A percentile compares a stretch with the other conserved stretches of the same genome.
Evolutionary conservation across 1,140 invertebrate genomes (phyloP).

Genomic region (Aricia agestis): DNA sequence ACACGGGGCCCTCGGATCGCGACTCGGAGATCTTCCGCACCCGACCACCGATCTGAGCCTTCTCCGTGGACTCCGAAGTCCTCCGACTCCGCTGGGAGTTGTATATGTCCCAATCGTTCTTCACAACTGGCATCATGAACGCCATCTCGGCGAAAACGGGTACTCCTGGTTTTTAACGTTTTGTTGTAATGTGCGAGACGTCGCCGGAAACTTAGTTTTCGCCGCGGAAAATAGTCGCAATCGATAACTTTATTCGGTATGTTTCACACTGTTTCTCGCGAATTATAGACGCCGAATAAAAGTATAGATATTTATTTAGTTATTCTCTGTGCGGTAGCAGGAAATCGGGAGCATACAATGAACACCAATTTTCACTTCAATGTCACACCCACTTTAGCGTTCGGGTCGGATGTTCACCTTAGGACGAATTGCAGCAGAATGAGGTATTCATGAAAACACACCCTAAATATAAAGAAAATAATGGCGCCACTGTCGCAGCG

Average conservation of each 20-base stretch:
- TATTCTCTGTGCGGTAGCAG: neutral
- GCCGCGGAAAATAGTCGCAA: slow-evolving; percentile 34
- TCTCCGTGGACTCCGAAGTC: slow-evolving; percentile 84
- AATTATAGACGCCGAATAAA: neutral
- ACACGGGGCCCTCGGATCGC: slow-evolving; percentile 86
- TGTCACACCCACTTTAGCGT: slow-evolving; percentile 56
- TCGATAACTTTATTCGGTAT: slow-evolving; percentile 32
- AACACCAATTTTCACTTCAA: slow-evolving; percentile 63
- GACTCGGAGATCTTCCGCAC: slow-evolving; percentile 88
- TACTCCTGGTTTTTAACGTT: slow-evolving; percentile 64
- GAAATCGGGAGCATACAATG: slow-evolving; percentile 27
- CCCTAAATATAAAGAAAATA: slow-evolving; percentile 74
- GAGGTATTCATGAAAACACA: slow-evolving; percentile 72
- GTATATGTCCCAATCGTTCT: slow-evolving; percentile 95
- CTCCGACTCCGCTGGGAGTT: slow-evolving; percentile 85
- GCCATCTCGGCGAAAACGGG: slow-evolving; percentile 82
- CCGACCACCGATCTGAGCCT: slow-evolving; percentile 77
- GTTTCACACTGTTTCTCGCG: slow-evolving; percentile 23
- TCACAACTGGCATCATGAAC: slow-evolving; percentile 95
- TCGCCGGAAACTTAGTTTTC: slow-evolving; percentile 40
- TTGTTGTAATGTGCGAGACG: slow-evolving; percentile 48
- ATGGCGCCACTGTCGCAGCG: slow-evolving; percentile 64
- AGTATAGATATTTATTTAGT: neutral
- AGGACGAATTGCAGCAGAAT: slow-evolving; percentile 70
- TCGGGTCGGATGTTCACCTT: slow-evolving; percentile 65